phyloP scores from a whole-genome alignment of 2,113 vertebrate species.

The Acanthochromis polyacanthus region DNA sequence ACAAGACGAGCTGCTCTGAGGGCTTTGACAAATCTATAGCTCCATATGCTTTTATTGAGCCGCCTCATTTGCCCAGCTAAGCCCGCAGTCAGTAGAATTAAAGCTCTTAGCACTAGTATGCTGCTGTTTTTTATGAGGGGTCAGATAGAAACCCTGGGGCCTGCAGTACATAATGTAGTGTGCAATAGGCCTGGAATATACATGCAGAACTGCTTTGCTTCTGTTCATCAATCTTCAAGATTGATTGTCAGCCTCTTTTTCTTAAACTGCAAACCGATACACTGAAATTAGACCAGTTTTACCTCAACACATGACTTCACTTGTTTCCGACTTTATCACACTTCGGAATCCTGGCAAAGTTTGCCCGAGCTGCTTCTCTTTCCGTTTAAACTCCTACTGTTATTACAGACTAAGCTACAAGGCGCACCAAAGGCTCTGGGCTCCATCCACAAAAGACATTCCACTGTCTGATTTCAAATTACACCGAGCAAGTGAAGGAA shows the following conservation, averaged over 20 bases:
- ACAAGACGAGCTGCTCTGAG: conserved; percentile 53
- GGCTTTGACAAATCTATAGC: conserved; percentile 70
- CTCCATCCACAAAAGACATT: conserved; percentile 43
- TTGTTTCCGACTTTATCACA: conserved; percentile 12
- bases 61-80: conserved; percentile 72
- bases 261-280: not conserved
- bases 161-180: conserved; percentile 58
- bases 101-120: conserved; percentile 65
- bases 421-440: conserved; percentile 29
- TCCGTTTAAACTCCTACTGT: conserved; percentile 23
- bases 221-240: conserved; percentile 26
- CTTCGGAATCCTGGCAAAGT: conserved; percentile 2
- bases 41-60: conserved; percentile 71
- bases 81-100: conserved; percentile 74
- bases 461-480: conserved; percentile 65
- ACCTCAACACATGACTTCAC: not conserved
- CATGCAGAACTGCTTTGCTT: conserved; percentile 32
- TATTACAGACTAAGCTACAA: conserved; percentile 9
- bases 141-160: conserved; percentile 50
- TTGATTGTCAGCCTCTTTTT: conserved; percentile 9
- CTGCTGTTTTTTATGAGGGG: conserved; percentile 58
- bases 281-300: not conserved
- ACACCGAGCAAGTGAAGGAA: conserved; percentile 52
- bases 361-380: not conserved
- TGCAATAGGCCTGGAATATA: conserved; percentile 41